Percentiles rank a stretch among this genome's conserved stretches.
Evolutionary conservation across 2,888 invertebrate species (phyloP).

Genomic region (Notodonta ziczac): DNA sequence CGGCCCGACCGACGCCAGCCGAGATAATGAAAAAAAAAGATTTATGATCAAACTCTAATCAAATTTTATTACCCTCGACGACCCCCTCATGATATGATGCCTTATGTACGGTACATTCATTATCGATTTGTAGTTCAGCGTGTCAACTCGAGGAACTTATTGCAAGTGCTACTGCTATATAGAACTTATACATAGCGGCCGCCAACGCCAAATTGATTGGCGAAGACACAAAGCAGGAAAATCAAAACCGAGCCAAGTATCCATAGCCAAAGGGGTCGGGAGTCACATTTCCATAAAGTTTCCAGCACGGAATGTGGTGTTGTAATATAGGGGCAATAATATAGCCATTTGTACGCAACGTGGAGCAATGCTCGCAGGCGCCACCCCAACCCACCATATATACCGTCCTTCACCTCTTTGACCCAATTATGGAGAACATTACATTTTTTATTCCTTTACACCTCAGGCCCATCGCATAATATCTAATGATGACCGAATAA

Average conservation of each 20-base stretch:
- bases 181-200: neutral
- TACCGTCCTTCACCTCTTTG: constrained; percentile 69
- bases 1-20: constrained; percentile 60
- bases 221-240: constrained; percentile 40
- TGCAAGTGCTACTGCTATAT: neutral
- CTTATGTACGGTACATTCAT: constrained; percentile 52
- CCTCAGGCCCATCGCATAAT: constrained; percentile 15
- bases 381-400: constrained; percentile 52
- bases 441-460: constrained; percentile 36
- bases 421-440: constrained; percentile 70
- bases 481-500: constrained; percentile 19
- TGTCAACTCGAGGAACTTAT: constrained; percentile 32
- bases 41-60: constrained; percentile 82
- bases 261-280: constrained; percentile 73
- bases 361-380: constrained; percentile 57
- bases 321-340: constrained; percentile 73
- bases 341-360: constrained; percentile 71
- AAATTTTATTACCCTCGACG: constrained; percentile 78
- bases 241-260: constrained; percentile 67
- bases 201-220: constrained; percentile 9
- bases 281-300: constrained; percentile 76
- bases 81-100: constrained; percentile 63
- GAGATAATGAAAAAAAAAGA: constrained; percentile 82
- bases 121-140: constrained; percentile 59
- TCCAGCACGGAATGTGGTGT: constrained; percentile 68